These are phyloP conservation scores for Mycogona germanica DNA, from an alignment of 2,888 invertebrate genomes.

Conservation along the genomic window DNA sequence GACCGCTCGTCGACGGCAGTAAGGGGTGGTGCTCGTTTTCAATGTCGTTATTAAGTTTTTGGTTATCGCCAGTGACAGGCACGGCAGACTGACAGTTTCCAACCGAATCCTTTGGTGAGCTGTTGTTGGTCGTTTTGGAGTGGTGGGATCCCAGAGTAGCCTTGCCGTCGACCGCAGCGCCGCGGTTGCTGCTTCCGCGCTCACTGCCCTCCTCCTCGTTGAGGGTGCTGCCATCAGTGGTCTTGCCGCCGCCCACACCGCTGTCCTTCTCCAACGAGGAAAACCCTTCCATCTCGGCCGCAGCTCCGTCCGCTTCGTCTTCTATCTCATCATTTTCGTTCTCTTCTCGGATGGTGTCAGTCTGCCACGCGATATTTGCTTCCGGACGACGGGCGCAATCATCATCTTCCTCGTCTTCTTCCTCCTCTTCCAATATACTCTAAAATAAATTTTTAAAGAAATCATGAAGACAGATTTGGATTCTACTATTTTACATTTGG, in stretches of 20 bases:
- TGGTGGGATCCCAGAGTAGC: background rate
- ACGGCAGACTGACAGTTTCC: too few species aligned
- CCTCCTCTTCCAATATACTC: slow-evolving; percentile 14
- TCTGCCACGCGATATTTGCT: background rate
- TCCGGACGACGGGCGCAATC: too few species aligned
- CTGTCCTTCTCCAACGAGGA: slow-evolving; percentile 32
- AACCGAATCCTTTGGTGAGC: too few species aligned
- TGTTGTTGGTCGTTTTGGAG: too few species aligned
- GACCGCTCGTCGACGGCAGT: too few species aligned
- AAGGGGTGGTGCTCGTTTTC: too few species aligned
- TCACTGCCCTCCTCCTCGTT: too few species aligned
- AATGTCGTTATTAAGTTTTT: too few species aligned
- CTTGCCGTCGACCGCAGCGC: background rate
- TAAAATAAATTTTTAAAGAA: too few species aligned
- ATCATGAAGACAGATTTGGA: too few species aligned
- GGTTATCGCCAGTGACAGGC: too few species aligned
- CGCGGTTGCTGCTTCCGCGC: slow-evolving; percentile 28
- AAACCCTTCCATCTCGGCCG: background rate
- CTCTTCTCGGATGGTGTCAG: slow-evolving; percentile 11
- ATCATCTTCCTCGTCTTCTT: slow-evolving; percentile 7
- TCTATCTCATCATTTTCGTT: background rate
- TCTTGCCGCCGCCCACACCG: slow-evolving; percentile 31
- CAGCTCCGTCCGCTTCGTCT: background rate
- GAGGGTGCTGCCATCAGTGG: slow-evolving; percentile 33
- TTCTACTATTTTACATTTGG: too few species aligned